Evolutionary conservation across 2,113 vertebrate genomes (phyloP).

Genomic region (Peromyscus leucopus): DNA sequence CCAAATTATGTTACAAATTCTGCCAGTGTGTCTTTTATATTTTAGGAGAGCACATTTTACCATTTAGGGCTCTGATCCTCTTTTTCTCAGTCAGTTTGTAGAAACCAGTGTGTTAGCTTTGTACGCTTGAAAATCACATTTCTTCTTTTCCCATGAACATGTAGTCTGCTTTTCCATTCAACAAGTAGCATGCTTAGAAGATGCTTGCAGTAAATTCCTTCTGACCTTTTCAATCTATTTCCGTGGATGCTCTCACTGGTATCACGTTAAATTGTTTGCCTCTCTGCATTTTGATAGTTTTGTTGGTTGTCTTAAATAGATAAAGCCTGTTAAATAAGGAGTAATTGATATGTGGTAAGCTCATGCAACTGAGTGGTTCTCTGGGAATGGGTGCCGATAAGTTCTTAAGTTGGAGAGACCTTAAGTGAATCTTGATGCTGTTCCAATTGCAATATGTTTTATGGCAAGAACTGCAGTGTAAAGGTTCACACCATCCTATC

Average conservation of each 20-base stretch:
- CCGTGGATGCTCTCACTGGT: not conserved
- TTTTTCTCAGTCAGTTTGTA: constrained; percentile 36
- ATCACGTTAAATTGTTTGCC: constrained; percentile 38
- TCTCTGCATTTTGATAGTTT: constrained; percentile 67
- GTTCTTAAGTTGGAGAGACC: constrained; percentile 35
- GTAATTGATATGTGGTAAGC: constrained; percentile 24
- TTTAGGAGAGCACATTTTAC: not conserved
- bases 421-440: constrained; percentile 57
- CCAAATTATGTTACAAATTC: constrained; percentile 15
- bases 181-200: constrained; percentile 24
- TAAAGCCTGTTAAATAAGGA: constrained; percentile 54
- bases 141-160: not conserved
- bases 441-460: constrained; percentile 61
- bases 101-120: constrained; percentile 24
- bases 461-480: constrained; percentile 27
- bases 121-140: not conserved
- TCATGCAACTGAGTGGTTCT: constrained; percentile 60
- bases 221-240: constrained; percentile 64
- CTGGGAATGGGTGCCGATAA: not conserved
- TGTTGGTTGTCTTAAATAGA: constrained; percentile 55
- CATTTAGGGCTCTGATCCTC: not conserved
- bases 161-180: constrained; percentile 21
- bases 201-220: constrained; percentile 60
- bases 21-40: not conserved
- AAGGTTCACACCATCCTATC: constrained; percentile 77